Percentiles rank a stretch among this genome's conserved stretches.
phyloP scores from a whole-genome alignment of 2,888 invertebrate species.

The Rhabditoides inermis region DNA sequence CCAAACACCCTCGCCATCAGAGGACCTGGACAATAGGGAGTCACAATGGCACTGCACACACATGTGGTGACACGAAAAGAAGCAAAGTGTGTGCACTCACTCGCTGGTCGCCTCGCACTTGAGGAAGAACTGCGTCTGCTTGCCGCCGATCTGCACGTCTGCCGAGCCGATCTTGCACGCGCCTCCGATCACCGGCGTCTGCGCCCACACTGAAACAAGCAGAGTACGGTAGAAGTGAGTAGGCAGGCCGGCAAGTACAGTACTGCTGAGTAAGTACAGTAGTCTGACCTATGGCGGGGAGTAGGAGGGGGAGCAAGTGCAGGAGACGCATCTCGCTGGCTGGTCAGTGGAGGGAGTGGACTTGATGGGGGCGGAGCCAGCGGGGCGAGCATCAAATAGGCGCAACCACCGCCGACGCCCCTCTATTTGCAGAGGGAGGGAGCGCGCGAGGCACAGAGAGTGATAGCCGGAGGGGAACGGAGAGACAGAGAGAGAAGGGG shows the following conservation, averaged over 20 bases:
- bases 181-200: conserved; percentile 51
- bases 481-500: background rate
- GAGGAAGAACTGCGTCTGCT: conserved; percentile 51
- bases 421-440: too few relatives aligned
- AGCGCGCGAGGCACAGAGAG: background rate
- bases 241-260: background rate
- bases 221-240: conserved; percentile 1
- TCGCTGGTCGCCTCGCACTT: conserved; percentile 47
- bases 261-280: background rate
- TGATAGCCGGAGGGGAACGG: background rate
- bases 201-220: conserved; percentile 4
- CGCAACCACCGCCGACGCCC: too few relatives aligned
- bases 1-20: conserved; percentile 48
- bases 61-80: background rate
- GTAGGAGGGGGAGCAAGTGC: background rate
- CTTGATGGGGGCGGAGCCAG: too few relatives aligned
- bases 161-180: conserved; percentile 45
- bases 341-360: too few relatives aligned
- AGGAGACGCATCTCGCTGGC: background rate
- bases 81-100: conserved; percentile 19
- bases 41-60: too few relatives aligned
- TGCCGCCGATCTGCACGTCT: conserved; percentile 51
- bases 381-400: too few relatives aligned
- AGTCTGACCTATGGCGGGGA: background rate
- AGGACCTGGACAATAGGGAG: conserved; percentile 25